phyloP scores from a whole-genome alignment of 2,113 vertebrate species.

The Gobiocypris rarus region DNA sequence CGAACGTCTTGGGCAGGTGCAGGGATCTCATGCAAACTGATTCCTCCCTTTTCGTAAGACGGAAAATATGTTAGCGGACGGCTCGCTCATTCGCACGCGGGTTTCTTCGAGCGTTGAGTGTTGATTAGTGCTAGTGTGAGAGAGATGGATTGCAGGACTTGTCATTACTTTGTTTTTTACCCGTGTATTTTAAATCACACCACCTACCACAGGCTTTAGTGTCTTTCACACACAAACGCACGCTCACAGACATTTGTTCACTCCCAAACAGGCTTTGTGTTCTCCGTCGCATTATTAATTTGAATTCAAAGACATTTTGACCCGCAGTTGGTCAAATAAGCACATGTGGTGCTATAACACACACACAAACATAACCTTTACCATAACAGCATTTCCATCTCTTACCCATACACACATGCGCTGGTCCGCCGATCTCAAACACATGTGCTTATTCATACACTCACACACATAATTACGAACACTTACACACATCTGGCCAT shows the following conservation, averaged over 20 bases:
- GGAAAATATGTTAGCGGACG: conserved; percentile 57
- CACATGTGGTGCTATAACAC: conserved; percentile 4
- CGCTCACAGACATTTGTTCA: conserved; percentile 36
- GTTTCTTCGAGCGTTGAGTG: conserved; percentile 31
- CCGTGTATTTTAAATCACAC: not conserved
- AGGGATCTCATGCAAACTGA: conserved; percentile 41
- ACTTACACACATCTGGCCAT: conserved; percentile 22
- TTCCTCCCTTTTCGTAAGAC: conserved; percentile 47
- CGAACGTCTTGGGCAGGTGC: conserved; percentile 72
- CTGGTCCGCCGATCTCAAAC: not conserved
- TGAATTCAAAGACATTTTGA: not conserved
- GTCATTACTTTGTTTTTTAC: conserved; percentile 29
- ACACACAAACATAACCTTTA: conserved; percentile 37
- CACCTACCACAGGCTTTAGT: not conserved
- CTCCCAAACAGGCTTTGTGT: not conserved
- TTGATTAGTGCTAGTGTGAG: conserved; percentile 38
- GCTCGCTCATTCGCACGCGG: not conserved
- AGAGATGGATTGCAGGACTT: conserved; percentile 24
- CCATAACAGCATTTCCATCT: conserved; percentile 5
- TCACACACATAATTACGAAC: not conserved
- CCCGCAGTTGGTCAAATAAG: conserved; percentile 29
- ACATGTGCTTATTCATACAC: conserved; percentile 18
- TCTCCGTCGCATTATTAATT: conserved; percentile 21
- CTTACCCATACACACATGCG: not conserved
- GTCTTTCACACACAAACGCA: conserved; percentile 36